These are phyloP conservation scores for Trematocara zebra DNA, from an alignment of 2,113 vertebrate genomes.

Conservation along the genomic window DNA sequence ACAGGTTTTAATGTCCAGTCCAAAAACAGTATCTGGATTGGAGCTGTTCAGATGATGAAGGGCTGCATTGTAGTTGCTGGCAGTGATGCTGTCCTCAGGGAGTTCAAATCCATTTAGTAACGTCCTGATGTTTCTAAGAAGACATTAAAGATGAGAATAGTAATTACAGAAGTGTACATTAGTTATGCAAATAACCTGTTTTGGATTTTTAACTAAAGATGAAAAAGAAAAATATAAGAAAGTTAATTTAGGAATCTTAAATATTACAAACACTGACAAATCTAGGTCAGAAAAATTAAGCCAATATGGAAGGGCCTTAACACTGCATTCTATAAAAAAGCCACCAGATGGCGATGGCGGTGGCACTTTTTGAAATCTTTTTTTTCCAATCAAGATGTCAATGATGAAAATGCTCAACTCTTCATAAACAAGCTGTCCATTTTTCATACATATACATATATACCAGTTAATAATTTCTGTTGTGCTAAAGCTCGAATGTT, in stretches of 20 bases:
- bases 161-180: background rate
- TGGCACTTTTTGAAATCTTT: background rate
- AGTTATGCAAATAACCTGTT: background rate
- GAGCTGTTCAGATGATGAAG: constrained; percentile 37
- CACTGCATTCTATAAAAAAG: background rate
- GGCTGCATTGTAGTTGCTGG: constrained; percentile 32
- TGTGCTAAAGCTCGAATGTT: background rate
- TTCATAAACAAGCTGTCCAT: background rate
- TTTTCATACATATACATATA: background rate
- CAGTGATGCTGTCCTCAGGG: constrained; percentile 55
- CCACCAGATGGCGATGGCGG: background rate
- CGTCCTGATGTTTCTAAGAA: constrained; percentile 56
- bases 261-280: background rate
- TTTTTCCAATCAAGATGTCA: background rate
- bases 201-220: background rate
- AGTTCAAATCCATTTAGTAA: constrained; percentile 53
- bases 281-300: background rate
- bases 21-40: constrained; percentile 6
- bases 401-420: background rate
- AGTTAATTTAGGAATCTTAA: background rate
- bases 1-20: constrained; percentile 43
- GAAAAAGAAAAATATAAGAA: background rate
- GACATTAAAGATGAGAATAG: background rate
- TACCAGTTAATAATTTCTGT: background rate
- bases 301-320: background rate